Base-by-base conservation (phyloP, 1,140 invertebrate species). In the Venturia canescens region DNA sequence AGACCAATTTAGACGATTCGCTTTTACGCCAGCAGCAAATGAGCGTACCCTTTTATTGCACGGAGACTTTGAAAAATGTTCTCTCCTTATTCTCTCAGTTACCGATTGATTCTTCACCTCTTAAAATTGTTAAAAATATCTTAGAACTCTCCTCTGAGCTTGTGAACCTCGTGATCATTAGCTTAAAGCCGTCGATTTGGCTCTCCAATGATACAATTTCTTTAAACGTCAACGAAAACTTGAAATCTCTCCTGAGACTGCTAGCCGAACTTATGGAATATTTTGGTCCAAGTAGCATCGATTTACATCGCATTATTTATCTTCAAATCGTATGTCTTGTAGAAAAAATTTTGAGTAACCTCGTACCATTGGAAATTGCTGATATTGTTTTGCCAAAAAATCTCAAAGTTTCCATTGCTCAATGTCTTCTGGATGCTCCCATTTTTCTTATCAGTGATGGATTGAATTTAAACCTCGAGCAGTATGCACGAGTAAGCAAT, bases 41-140 rank as follows among this genome's bases (percentile, higher is more conserved):
- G 82, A 86, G 90, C 13, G 82, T 93, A 74, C 93, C 93, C 5
- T 83, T 88, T 27, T 94, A 90, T 85, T 93, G 93, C 85, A 89
- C 93, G n/a, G 90, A 91, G 38, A 91, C 89, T 29, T 83, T 93
- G 9, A 88, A 87, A 70, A 83, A 84, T 70, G 84, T 91, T 53
- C 86, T 93, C 38, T 82, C 80, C 3, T 82, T 89, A 31, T 72
- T 91, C 38, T 87, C 84, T 66, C 16, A 53, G 23, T 79, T 86
- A 70, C 84, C 86, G n/a, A 76, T 79, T 38, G 75, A 90, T 71
- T 34, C 84, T 4, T 70, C 26, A 18, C 86, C 87, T 63, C 26
- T 90, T 29, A 88, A 80, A 83, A 85, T 85, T 31, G 79, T 84
- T 4, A 89, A 86, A 70, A 82, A 86, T 11, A 70, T 90, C 9